A percentile compares a stretch with the other conserved stretches of the same genome.
phyloP scores from a whole-genome alignment of 2,113 vertebrate genomes.

The Aythya baeri region DNA sequence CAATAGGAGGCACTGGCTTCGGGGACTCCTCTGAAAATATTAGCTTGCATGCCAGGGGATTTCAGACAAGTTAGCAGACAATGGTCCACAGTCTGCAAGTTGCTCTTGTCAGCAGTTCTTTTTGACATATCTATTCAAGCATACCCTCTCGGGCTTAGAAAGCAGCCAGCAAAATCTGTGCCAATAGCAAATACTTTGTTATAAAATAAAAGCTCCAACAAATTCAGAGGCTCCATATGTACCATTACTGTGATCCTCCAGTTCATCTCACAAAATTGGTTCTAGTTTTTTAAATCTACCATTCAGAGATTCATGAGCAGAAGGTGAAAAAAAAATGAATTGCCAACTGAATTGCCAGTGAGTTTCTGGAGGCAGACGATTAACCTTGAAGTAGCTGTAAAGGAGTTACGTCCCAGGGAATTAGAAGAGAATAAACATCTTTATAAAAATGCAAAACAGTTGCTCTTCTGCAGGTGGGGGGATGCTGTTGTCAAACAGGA shows the following conservation, averaged over 20 bases:
- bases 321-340: neutral
- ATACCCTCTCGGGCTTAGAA: constrained; percentile 37
- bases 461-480: neutral
- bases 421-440: neutral
- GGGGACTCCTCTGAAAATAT: neutral
- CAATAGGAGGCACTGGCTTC: neutral
- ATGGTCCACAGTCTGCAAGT: constrained; percentile 50
- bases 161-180: constrained; percentile 30
- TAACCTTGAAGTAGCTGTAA: neutral
- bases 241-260: neutral
- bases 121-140: constrained; percentile 64
- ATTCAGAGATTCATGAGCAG: neutral
- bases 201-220: constrained; percentile 20
- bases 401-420: neutral
- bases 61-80: constrained; percentile 60
- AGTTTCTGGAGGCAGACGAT: neutral
- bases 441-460: neutral
- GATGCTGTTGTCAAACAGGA: neutral
- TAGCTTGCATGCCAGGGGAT: constrained; percentile 19
- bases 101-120: constrained; percentile 66
- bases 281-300: neutral
- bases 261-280: neutral
- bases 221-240: neutral
- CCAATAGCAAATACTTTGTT: constrained; percentile 41
- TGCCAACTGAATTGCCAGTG: neutral